Evolutionary conservation across 1,140 invertebrate species (phyloP).

Genomic region (Rhagoletis zephyria): DNA sequence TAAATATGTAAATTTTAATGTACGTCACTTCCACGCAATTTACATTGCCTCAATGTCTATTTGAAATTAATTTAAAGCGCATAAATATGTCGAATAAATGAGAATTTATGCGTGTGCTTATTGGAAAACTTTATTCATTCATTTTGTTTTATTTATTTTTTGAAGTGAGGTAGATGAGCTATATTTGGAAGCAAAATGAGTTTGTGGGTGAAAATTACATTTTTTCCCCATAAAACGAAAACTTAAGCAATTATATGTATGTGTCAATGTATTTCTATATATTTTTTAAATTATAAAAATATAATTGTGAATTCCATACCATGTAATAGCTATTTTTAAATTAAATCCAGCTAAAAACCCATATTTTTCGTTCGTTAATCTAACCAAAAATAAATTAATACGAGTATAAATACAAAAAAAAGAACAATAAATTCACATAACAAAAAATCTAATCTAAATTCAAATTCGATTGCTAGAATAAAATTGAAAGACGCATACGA

Average conservation of each 20-base stretch:
- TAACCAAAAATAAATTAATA: too few species aligned
- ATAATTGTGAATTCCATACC: too few species aligned
- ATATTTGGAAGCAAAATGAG: not conserved
- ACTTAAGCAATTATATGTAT: too few species aligned
- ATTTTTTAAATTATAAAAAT: too few species aligned
- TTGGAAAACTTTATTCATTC: too few species aligned
- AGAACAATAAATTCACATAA: not conserved
- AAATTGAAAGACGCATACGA: conserved; percentile 26
- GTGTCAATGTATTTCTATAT: too few species aligned
- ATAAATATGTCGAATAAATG: conserved; percentile 13
- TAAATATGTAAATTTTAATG: not conserved
- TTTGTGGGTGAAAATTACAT: too few species aligned
- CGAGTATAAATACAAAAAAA: too few species aligned
- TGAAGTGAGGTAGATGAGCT: not conserved
- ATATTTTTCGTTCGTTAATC: too few species aligned
- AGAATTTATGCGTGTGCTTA: not conserved
- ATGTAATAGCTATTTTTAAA: too few species aligned
- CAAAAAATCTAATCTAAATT: not conserved
- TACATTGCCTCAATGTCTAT: not conserved
- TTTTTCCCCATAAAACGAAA: too few species aligned
- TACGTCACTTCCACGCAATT: not conserved
- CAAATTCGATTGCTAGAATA: conserved; percentile 9
- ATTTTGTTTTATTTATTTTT: not conserved
- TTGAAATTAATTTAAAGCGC: not conserved
- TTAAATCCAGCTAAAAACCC: too few species aligned